Evolutionary conservation across 2,113 vertebrate species (phyloP).

Genomic region (Syngnathus scovelli): DNA sequence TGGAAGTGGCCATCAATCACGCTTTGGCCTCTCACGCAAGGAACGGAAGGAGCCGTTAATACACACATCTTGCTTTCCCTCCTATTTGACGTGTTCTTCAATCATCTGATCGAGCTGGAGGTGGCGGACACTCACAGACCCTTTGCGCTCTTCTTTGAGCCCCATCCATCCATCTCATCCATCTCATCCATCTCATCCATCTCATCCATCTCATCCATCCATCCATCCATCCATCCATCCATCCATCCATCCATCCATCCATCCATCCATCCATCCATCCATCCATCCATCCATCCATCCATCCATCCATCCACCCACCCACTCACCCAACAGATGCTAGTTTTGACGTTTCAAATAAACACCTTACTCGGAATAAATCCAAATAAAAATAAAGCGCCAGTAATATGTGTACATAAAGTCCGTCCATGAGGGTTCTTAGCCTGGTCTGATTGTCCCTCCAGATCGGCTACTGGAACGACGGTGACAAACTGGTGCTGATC

Average conservation of each 20-base stretch:
- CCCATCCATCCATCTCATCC: too few species aligned
- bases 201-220: too few species aligned
- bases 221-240: too few species aligned
- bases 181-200: too few species aligned
- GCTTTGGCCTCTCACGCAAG: constrained; percentile 42
- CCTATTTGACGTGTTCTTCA: constrained; percentile 32
- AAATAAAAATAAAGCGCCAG: neutral
- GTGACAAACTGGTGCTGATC: constrained; percentile 94
- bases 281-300: constrained; percentile 4
- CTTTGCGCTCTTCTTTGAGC: neutral
- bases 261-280: too few species aligned
- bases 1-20: constrained; percentile 60
- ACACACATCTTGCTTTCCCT: constrained; percentile 26
- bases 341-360: neutral
- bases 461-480: constrained; percentile 98
- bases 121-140: constrained; percentile 31
- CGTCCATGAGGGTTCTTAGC: neutral
- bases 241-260: too few species aligned
- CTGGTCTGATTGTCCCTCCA: constrained; percentile 47
- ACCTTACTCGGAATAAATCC: too few species aligned
- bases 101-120: constrained; percentile 32
- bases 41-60: constrained; percentile 37
- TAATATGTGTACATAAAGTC: neutral
- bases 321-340: constrained; percentile 6
- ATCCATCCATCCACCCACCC: neutral